Conservation (phyloP, 2,888 invertebrate species). For the Graphium colonna region DNA sequence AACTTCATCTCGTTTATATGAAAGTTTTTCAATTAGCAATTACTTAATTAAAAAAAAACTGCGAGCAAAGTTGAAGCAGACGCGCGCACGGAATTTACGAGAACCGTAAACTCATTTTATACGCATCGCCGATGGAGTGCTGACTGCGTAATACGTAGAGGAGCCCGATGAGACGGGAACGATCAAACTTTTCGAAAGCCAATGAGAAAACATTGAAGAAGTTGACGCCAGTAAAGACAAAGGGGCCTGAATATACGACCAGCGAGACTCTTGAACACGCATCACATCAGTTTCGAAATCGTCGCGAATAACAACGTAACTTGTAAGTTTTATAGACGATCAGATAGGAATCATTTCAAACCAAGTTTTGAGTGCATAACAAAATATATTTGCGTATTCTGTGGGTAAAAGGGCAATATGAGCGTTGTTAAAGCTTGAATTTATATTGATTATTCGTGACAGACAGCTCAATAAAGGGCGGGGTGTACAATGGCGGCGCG, state of each 20-base stretch:
- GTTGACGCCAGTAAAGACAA: conserved; percentile 66
- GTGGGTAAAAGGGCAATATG: conserved; percentile 19
- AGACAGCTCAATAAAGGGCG: conserved; percentile 59
- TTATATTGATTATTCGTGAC: conserved; percentile 32
- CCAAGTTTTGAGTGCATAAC: no score
- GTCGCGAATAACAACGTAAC: conserved; percentile 61
- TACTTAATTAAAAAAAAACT: conserved; percentile 63
- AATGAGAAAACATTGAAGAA: conserved; percentile 73
- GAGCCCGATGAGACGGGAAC: conserved; percentile 65
- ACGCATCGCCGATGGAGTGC: conserved; percentile 69
- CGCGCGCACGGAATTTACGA: conserved; percentile 54
- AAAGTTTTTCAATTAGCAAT: conserved; percentile 71
- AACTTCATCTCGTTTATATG: conserved; percentile 42
- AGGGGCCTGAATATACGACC: conserved; percentile 59
- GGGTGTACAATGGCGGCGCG: conserved; percentile 49
- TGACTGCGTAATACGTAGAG: conserved; percentile 63
- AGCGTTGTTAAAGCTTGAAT: conserved; percentile 23
- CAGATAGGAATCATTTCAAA: conserved; percentile 30
- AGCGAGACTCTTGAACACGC: conserved; percentile 56
- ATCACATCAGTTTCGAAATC: conserved; percentile 57
- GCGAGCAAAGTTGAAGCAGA: conserved; percentile 37
- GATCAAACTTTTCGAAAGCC: conserved; percentile 67
- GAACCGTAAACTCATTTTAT: conserved; percentile 68
- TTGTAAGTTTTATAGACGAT: conserved; percentile 37
- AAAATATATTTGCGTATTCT: conserved; percentile 17